Evolutionary conservation across 2,888 invertebrate species (phyloP), one percentile per base, ranked within the genome.

Genomic region (Stenodera caucasica): DNA sequence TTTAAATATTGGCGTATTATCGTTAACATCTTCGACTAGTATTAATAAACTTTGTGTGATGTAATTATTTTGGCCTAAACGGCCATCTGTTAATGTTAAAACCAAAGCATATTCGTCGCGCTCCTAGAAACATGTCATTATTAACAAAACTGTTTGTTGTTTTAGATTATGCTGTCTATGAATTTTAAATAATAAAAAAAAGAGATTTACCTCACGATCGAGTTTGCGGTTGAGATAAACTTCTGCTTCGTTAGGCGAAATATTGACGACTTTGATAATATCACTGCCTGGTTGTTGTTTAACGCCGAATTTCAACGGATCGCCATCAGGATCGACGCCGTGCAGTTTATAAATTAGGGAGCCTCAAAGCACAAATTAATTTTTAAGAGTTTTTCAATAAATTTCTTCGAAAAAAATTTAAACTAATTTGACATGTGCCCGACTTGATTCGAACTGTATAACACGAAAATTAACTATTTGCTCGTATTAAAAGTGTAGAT

Each of bases 21-120:
- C 95, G 77, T 95, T 95, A 50, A 94, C 90, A 78, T 96, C 96
- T 82, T 95, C 95, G 50, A 96, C 94, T 71, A 95, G 84, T 55
- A 95, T 82, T 67, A 95, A 83, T 71, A 96, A 86, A 77, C 94
- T 94, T 82, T 95, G 95, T 0, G 94, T 94, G 70, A 95, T 91
- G 80, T 88, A 93, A 80, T 92, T 93, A 60, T 92, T 92, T 67
- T 92, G 91, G 23, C 92, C 93, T 67, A 94, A 86, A 75, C 90
- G 88, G 66, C 92, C 92, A 80, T 96, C 96, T 6, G 93, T 94
- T 72, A 96, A 81, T 2, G 95, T 96, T 73, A 96, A 83, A 69
- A 96, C 91, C 75, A 96, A 84, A 61, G 91, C 89, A 78, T 94
- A 95, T 82, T 95, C 95, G 80, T 94, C 94, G 78, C 89, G 88